phyloP scores from a whole-genome alignment of 2,888 invertebrate species.

The Trissolcus japonicus region DNA sequence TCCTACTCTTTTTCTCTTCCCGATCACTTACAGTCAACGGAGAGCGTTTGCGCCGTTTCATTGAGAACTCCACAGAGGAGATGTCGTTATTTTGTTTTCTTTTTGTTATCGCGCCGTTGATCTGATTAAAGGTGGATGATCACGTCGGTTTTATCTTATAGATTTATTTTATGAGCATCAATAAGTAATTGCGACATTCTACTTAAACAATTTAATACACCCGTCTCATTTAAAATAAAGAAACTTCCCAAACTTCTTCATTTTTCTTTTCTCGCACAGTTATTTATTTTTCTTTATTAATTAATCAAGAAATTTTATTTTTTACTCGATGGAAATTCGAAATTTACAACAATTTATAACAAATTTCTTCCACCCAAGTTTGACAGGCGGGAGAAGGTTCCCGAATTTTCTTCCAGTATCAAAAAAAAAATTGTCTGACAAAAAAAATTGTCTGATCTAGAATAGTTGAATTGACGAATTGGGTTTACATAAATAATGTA shows the following conservation, averaged over 20 bases:
- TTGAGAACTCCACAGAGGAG: conserved; percentile 58
- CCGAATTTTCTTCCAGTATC: neutral
- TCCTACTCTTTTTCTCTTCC: conserved; percentile 70
- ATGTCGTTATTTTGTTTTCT: conserved; percentile 52
- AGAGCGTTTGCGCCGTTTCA: conserved; percentile 60
- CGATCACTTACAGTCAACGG: conserved; percentile 69
- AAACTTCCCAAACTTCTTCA: neutral
- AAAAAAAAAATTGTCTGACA: neutral
- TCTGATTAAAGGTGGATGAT: conserved; percentile 55
- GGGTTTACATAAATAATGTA: conserved; percentile 46
- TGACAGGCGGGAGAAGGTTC: neutral
- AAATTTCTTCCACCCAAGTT: too few species aligned
- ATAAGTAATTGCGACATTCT: conserved; percentile 36
- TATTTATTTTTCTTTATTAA: neutral
- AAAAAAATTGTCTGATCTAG: neutral
- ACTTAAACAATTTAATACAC: conserved; percentile 8
- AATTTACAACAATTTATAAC: too few species aligned
- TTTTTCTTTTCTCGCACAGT: neutral
- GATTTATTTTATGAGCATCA: conserved; percentile 50
- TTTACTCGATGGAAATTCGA: too few species aligned
- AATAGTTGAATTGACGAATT: conserved; percentile 26
- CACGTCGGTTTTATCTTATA: conserved; percentile 36
- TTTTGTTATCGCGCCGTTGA: conserved; percentile 51
- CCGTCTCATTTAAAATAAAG: conserved; percentile 33
- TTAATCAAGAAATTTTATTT: too few species aligned